phyloP scores from a whole-genome alignment of 1,140 invertebrate genomes.

The Drosophila funebris region DNA sequence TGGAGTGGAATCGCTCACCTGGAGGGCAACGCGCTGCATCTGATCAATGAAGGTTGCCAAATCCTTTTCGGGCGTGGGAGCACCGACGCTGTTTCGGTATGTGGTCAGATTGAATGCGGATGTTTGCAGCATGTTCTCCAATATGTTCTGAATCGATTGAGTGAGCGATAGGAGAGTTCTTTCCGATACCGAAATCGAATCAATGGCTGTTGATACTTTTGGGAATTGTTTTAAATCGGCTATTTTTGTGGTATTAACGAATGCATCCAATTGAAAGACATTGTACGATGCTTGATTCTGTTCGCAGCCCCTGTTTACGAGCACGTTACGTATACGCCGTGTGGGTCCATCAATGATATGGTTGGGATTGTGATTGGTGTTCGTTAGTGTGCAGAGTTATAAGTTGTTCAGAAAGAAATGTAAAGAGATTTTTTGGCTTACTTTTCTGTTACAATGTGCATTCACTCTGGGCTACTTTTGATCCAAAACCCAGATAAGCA shows the following conservation, averaged over 20 bases:
- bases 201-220: slow-evolving; percentile 80
- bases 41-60: slow-evolving; percentile 89
- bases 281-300: slow-evolving; percentile 88
- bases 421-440: slow-evolving; percentile 42
- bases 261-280: slow-evolving; percentile 88
- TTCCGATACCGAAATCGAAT: slow-evolving; percentile 77
- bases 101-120: slow-evolving; percentile 88
- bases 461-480: slow-evolving; percentile 3
- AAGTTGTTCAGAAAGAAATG: slow-evolving; percentile 45
- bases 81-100: slow-evolving; percentile 86
- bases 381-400: slow-evolving; percentile 13
- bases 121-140: slow-evolving; percentile 87
- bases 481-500: neutral
- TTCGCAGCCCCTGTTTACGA: slow-evolving; percentile 87
- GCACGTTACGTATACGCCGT: slow-evolving; percentile 18
- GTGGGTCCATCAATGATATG: slow-evolving; percentile 10
- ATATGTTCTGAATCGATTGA: slow-evolving; percentile 85
- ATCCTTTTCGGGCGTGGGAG: slow-evolving; percentile 89
- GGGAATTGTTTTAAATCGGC: slow-evolving; percentile 84
- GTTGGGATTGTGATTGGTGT: slow-evolving; percentile 4
- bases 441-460: slow-evolving; percentile 5
- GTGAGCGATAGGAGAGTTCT: slow-evolving; percentile 84
- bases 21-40: slow-evolving; percentile 88
- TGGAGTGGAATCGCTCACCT: slow-evolving; percentile 84
- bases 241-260: slow-evolving; percentile 87